These are phyloP conservation scores for Drosophila rufa DNA, from an alignment of 1,140 invertebrate species.

Conservation along the genomic window DNA sequence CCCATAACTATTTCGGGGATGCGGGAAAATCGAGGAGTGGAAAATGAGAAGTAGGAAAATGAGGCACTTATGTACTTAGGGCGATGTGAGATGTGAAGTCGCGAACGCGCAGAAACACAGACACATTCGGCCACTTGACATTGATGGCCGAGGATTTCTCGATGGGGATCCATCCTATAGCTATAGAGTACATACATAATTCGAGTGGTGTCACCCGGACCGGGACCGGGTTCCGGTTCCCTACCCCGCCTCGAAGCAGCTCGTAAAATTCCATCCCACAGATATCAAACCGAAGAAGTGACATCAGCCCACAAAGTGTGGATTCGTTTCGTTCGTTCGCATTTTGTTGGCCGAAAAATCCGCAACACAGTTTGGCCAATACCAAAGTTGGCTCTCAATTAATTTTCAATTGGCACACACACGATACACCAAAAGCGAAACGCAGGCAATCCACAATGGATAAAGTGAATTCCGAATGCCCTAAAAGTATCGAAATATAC, in stretches of 20 bases:
- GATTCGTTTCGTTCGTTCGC: constrained; percentile 8
- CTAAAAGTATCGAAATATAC: neutral
- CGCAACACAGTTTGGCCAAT: constrained; percentile 42
- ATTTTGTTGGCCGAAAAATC: constrained; percentile 47
- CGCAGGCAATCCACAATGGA: constrained; percentile 6
- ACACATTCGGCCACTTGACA: constrained; percentile 63
- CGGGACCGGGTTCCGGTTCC: constrained; percentile 37
- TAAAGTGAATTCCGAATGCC: constrained; percentile 26
- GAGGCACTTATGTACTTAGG: constrained; percentile 39
- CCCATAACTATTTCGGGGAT: constrained; percentile 4
- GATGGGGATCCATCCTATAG: constrained; percentile 6
- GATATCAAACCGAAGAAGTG: constrained; percentile 33
- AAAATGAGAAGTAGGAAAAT: constrained; percentile 1
- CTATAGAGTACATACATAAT: neutral
- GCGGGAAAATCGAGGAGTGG: neutral
- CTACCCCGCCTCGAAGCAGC: neutral
- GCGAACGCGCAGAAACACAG: constrained; percentile 23
- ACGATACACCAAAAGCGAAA: constrained; percentile 35
- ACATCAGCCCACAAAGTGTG: constrained; percentile 58
- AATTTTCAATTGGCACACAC: constrained; percentile 75
- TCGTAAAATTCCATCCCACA: constrained; percentile 53
- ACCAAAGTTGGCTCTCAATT: constrained; percentile 66
- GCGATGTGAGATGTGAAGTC: constrained; percentile 47
- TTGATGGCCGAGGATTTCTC: constrained; percentile 51
- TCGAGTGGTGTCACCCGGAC: constrained; percentile 58